Base-by-base conservation (phyloP, 2,797 vertebrate species). In the Myotis pilosus region DNA sequence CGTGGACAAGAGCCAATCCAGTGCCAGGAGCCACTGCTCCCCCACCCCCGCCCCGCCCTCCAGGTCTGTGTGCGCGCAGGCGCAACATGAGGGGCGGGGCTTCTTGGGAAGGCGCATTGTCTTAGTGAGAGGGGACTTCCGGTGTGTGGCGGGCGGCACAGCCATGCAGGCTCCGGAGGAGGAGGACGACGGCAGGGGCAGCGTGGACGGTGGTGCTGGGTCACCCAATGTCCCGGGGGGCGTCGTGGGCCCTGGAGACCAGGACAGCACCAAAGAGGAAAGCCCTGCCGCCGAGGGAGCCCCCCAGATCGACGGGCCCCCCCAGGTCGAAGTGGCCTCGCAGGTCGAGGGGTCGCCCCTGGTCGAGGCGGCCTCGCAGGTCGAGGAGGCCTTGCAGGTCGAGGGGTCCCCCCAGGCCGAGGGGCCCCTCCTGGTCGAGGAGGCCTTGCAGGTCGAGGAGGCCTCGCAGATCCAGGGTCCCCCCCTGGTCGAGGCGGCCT, bases 61-160 rank as follows among this genome's bases (percentile, higher is more conserved):
- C 6, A 12, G 22, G 3, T 20, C 8, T 28, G 64, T n/a, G 19
- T 71, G n/a, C n/a, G 72, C n/a, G 0, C 87, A 85, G 33, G 64
- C 33, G 5, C 87, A 3, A 16, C 8, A 12, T 36, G 8, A 22
- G 60, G 22, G 33, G 38, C 7, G 25, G 60, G 11, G n/a, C 23
- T 76, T 55, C 23, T 5, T 1, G 2, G 9, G 2, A 1, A 6
- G 8, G n/a, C n/a, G 28, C 25, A 3, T 17, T n/a, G 1, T 13
- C 16, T 4, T 1, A 38, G 4, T 6, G 4, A 41, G 17, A 33
- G 1, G 3, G 1, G 55, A 0, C 8, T 38, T 41, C 6, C 3
- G 3, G 13, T n/a, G 16, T 17, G 71, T 28, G 71, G 25, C 8
- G 33, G 11, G 17, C 2, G 22, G 7, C 4, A 1, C 1, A 2